These are phyloP conservation scores for Papilio machaon DNA, from an alignment of 1,140 invertebrate species.

Conservation along the genomic window DNA sequence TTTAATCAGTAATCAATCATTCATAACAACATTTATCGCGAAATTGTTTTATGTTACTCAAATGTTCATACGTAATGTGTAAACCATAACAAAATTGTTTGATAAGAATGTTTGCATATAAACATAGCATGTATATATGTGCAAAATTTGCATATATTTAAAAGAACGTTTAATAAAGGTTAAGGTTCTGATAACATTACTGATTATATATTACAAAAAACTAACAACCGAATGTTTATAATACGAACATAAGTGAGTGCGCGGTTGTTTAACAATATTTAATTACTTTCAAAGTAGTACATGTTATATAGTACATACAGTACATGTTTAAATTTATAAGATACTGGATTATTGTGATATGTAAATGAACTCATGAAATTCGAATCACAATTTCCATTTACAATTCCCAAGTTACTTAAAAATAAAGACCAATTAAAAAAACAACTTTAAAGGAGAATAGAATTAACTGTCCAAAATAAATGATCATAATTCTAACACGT, in stretches of 20 bases:
- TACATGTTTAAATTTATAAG: background rate
- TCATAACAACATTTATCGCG: constrained; percentile 49
- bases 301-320: too few relatives aligned
- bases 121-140: background rate
- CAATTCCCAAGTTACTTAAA: too few relatives aligned
- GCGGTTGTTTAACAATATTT: background rate
- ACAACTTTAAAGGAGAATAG: background rate
- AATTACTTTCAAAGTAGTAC: background rate
- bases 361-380: background rate
- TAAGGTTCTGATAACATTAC: constrained; percentile 16
- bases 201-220: background rate
- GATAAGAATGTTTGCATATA: constrained; percentile 43
- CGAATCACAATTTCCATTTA: background rate
- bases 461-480: background rate
- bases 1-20: constrained; percentile 38
- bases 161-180: constrained; percentile 6
- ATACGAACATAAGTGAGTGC: background rate
- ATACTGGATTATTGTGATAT: background rate
- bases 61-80: constrained; percentile 31
- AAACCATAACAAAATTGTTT: constrained; percentile 34
- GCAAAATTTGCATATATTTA: background rate
- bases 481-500: background rate
- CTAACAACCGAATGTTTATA: constrained; percentile 12
- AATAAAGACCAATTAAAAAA: background rate
- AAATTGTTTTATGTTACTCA: constrained; percentile 41